Conservation (phyloP, 2,113 vertebrate species). For the Sceloporus undulatus region DNA sequence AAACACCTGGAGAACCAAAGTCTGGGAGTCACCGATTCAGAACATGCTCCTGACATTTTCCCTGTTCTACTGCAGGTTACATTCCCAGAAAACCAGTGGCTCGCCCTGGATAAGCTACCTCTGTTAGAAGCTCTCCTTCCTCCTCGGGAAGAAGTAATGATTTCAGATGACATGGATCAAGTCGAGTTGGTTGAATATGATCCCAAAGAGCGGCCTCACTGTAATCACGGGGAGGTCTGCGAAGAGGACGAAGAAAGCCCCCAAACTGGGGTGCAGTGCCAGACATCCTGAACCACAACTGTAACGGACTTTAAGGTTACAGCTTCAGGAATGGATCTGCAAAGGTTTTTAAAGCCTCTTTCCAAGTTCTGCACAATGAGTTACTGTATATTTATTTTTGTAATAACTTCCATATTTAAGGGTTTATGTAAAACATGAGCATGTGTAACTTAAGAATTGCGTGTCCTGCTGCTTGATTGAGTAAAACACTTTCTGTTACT, state of each 20-base stretch:
- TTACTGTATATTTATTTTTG: constrained; percentile 73
- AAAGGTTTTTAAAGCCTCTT: constrained; percentile 67
- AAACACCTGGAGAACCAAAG: no score
- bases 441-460: constrained; percentile 39
- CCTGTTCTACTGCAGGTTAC: constrained; percentile 78
- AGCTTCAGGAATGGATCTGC: constrained; percentile 72
- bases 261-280: constrained; percentile 89
- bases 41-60: no score
- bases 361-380: constrained; percentile 72
- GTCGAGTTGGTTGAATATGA: constrained; percentile 89
- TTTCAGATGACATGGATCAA: constrained; percentile 94
- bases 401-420: constrained; percentile 74
- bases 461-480: constrained; percentile 52
- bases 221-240: constrained; percentile 82
- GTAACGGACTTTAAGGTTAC: constrained; percentile 31
- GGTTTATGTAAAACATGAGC: constrained; percentile 67
- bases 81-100: constrained; percentile 93
- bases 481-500: background rate
- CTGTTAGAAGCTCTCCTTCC: constrained; percentile 92
- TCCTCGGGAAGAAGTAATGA: constrained; percentile 83
- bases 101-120: constrained; percentile 84
- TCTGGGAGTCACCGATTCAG: no score
- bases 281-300: constrained; percentile 81
- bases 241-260: constrained; percentile 88
- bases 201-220: constrained; percentile 76